Evolutionary conservation across 2,888 invertebrate species (phyloP).

Genomic region (Globia sparganii): DNA sequence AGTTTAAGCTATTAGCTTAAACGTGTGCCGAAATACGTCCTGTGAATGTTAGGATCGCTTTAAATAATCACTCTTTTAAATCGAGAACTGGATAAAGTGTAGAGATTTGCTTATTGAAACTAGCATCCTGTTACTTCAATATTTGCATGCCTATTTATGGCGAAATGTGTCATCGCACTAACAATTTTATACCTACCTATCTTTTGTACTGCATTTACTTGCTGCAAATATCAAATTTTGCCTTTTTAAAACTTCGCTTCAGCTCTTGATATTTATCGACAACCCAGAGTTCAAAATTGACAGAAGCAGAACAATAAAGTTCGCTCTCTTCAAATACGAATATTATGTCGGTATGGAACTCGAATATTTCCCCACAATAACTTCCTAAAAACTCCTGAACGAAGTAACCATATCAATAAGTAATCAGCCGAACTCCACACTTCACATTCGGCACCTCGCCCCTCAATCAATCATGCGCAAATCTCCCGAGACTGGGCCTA

Average conservation of each 20-base stretch:
- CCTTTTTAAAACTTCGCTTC: too few species aligned
- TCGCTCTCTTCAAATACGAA: neutral
- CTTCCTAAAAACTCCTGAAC: constrained; percentile 27
- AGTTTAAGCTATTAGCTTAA: too few species aligned
- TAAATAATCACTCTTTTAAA: too few species aligned
- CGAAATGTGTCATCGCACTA: neutral
- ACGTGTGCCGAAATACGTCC: too few species aligned
- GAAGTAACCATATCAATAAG: constrained; percentile 62
- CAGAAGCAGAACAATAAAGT: neutral
- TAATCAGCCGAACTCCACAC: constrained; percentile 59
- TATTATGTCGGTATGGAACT: neutral
- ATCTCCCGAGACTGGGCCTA: constrained; percentile 73
- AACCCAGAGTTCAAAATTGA: neutral
- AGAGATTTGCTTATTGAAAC: too few species aligned
- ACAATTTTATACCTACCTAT: neutral
- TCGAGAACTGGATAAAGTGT: too few species aligned
- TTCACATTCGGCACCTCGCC: constrained; percentile 62
- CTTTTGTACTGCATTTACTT: neutral
- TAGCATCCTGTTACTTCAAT: neutral
- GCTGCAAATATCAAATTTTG: too few species aligned
- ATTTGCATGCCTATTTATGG: neutral
- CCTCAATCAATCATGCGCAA: constrained; percentile 76
- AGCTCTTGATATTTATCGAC: too few species aligned
- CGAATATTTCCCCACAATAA: constrained; percentile 14
- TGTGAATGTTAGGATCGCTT: too few species aligned